phyloP scores from a whole-genome alignment of 2,888 invertebrate species.

The Macaria liturata region DNA sequence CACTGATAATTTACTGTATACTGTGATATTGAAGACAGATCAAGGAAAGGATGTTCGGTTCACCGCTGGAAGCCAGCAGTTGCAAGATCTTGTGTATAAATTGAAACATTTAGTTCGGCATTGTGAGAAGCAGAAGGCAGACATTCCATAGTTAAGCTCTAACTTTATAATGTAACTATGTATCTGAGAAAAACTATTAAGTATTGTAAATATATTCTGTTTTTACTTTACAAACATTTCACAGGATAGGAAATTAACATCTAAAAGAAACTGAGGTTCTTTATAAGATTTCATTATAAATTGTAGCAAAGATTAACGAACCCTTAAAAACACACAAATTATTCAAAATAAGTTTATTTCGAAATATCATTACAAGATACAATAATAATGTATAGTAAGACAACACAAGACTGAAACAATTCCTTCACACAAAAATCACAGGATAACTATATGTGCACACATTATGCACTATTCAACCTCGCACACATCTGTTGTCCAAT shows the following conservation, averaged over 20 bases:
- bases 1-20: conserved; percentile 72
- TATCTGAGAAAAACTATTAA: too few relatives aligned
- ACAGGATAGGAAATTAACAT: too few relatives aligned
- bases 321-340: conserved; percentile 34
- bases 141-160: conserved; percentile 46
- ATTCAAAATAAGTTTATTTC: conserved; percentile 76
- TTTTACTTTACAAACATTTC: too few relatives aligned
- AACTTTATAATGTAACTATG: too few relatives aligned
- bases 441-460: conserved; percentile 53
- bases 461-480: conserved; percentile 10
- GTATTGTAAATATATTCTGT: too few relatives aligned
- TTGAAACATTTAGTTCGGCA: conserved; percentile 86
- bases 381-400: conserved; percentile 48
- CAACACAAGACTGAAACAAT: conserved; percentile 69
- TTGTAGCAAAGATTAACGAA: conserved; percentile 10
- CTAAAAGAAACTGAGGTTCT: too few relatives aligned
- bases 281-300: too few relatives aligned
- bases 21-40: conserved; percentile 69
- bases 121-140: conserved; percentile 80
- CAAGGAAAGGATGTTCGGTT: conserved; percentile 78
- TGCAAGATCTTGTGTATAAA: conserved; percentile 87
- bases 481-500: too few relatives aligned
- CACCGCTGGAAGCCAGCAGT: conserved; percentile 84
- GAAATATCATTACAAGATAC: conserved; percentile 59
- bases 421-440: conserved; percentile 74